These are phyloP conservation scores for Bufo gargarizans DNA, from an alignment of 2,113 vertebrate genomes.

Conservation along the genomic window DNA sequence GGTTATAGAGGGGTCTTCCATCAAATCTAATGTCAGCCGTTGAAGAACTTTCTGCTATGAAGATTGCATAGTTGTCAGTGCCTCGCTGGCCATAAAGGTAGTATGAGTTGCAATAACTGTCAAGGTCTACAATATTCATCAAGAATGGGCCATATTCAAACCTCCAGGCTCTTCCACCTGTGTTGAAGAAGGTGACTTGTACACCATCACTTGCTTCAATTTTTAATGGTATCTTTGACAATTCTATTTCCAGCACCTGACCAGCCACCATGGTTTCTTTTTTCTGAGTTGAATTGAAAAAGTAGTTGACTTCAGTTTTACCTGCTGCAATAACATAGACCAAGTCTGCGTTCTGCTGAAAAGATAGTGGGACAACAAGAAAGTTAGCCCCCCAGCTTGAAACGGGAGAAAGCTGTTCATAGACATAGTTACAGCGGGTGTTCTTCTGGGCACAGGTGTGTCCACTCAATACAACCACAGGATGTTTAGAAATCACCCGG, in stretches of 20 bases:
- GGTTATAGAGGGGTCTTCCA: neutral
- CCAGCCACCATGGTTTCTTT: constrained; percentile 62
- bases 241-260: constrained; percentile 55
- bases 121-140: constrained; percentile 65
- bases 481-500: constrained; percentile 66
- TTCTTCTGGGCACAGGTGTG: constrained; percentile 75
- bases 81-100: constrained; percentile 61
- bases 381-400: constrained; percentile 74
- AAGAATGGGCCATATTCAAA: constrained; percentile 71
- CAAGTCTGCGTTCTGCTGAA: constrained; percentile 67
- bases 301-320: constrained; percentile 66
- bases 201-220: constrained; percentile 72
- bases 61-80: constrained; percentile 67
- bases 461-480: constrained; percentile 74
- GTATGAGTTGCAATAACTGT: constrained; percentile 72
- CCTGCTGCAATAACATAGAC: constrained; percentile 73
- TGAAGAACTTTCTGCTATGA: constrained; percentile 65
- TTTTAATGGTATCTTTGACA: constrained; percentile 61
- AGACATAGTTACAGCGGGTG: constrained; percentile 74
- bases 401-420: constrained; percentile 78
- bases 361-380: constrained; percentile 66
- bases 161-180: constrained; percentile 58
- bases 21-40: constrained; percentile 65
- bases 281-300: neutral
- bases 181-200: constrained; percentile 76